Conservation (phyloP, 2,113 vertebrate species). For the Misgurnus anguillicaudatus region DNA sequence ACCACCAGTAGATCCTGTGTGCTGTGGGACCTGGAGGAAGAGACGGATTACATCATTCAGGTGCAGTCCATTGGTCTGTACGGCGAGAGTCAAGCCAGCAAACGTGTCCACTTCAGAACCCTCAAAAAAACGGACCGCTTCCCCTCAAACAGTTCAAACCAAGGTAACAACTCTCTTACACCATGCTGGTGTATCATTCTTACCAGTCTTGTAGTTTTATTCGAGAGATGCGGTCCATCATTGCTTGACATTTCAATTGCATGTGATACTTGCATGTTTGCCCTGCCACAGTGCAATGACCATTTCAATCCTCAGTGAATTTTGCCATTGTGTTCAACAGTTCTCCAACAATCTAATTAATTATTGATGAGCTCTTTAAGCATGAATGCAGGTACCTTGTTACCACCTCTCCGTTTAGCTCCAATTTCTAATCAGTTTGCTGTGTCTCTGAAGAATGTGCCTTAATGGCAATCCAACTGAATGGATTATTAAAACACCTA, state of each 20-base stretch:
- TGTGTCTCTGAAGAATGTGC: conserved; percentile 46
- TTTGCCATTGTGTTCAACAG: neutral
- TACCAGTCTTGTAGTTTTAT: neutral
- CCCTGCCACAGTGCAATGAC: neutral
- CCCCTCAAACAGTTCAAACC: conserved; percentile 92
- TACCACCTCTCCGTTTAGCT: conserved; percentile 38
- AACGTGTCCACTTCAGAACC: conserved; percentile 90
- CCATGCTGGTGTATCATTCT: no score
- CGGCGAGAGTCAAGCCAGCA: conserved; percentile 92
- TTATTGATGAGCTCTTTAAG: conserved; percentile 60
- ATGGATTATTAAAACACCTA: conserved; percentile 9
- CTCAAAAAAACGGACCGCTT: conserved; percentile 91
- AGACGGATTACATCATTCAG: conserved; percentile 93
- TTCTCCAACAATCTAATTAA: conserved; percentile 53
- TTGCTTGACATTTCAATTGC: neutral
- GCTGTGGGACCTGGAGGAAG: conserved; percentile 95
- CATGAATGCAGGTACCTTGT: conserved; percentile 33
- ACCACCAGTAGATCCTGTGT: conserved; percentile 94
- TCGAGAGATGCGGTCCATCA: neutral
- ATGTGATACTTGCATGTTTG: neutral
- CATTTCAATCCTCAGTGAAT: neutral
- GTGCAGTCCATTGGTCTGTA: conserved; percentile 93
- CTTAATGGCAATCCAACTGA: conserved; percentile 2
- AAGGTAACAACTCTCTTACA: conserved; percentile 77
- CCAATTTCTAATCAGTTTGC: conserved; percentile 54